Conservation (phyloP, 2,888 invertebrate genomes). For the Thymelicus lineola region DNA sequence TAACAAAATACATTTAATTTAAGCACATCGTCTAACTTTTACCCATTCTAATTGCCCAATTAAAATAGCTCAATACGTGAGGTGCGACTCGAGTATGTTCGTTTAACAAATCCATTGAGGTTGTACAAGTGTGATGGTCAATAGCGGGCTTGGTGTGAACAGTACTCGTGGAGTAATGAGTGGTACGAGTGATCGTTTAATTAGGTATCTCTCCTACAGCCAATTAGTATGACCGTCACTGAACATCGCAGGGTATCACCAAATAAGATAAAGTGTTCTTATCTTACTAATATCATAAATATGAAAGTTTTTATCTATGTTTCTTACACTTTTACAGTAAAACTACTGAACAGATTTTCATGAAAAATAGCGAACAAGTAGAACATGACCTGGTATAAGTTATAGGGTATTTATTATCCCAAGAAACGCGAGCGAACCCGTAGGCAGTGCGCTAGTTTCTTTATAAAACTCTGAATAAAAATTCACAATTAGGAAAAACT, state of each 20-base stretch:
- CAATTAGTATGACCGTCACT: conserved; percentile 46
- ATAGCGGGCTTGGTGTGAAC: conserved; percentile 28
- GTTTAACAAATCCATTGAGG: conserved; percentile 28
- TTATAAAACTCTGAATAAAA: too few relatives aligned
- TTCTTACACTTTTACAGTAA: too few relatives aligned
- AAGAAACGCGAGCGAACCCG: too few relatives aligned
- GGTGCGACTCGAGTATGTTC: conserved; percentile 1
- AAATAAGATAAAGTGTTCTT: not conserved
- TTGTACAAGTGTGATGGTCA: conserved; percentile 23
- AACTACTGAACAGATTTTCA: too few relatives aligned
- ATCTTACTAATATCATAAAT: not conserved
- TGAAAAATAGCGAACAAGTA: too few relatives aligned
- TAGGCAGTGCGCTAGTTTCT: too few relatives aligned
- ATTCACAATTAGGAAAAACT: too few relatives aligned
- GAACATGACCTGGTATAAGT: too few relatives aligned
- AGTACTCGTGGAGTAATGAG: conserved; percentile 41
- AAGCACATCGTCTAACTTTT: conserved; percentile 6
- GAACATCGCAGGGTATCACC: conserved; percentile 42
- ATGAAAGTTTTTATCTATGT: too few relatives aligned
- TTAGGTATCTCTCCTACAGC: conserved; percentile 52
- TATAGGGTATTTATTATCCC: too few relatives aligned
- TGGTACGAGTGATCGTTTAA: conserved; percentile 53
- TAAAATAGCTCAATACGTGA: conserved; percentile 31
- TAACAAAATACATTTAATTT: conserved; percentile 4
- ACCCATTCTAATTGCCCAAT: conserved; percentile 31